phyloP scores from a whole-genome alignment of 1,140 invertebrate species.

The Drosophila littoralis region DNA sequence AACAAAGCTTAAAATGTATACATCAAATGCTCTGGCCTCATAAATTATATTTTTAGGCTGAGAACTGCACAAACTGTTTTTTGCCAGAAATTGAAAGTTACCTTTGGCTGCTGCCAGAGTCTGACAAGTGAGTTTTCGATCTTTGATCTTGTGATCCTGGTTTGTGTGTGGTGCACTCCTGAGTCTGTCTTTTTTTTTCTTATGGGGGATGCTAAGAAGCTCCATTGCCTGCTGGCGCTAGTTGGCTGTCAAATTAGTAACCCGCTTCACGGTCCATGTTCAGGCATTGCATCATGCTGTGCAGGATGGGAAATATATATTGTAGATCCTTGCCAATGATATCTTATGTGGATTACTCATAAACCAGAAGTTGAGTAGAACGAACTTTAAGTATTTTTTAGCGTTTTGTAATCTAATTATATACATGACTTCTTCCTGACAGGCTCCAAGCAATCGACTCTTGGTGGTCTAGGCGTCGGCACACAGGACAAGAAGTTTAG shows the following conservation, averaged over 20 bases:
- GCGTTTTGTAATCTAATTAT: too few species aligned
- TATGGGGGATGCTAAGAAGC: background rate
- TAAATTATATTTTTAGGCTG: conserved; percentile 70
- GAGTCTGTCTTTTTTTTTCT: conserved; percentile 7
- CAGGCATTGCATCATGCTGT: conserved; percentile 32
- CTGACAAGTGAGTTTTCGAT: conserved; percentile 64
- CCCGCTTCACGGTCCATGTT: conserved; percentile 66
- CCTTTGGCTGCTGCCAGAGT: conserved; percentile 18
- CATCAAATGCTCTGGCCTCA: conserved; percentile 72
- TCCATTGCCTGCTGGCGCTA: conserved; percentile 60
- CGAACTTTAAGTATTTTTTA: too few species aligned
- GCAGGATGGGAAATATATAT: conserved; percentile 3
- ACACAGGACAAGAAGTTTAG: too few species aligned
- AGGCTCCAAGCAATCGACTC: too few species aligned
- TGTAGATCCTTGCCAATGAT: background rate
- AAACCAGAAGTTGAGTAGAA: background rate
- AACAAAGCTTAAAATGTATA: conserved; percentile 76
- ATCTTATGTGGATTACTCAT: background rate
- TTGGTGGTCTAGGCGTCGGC: too few species aligned
- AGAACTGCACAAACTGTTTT: background rate
- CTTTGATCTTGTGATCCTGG: conserved; percentile 14
- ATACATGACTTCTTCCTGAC: too few species aligned
- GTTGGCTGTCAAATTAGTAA: conserved; percentile 75
- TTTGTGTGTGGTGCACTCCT: conserved; percentile 27
- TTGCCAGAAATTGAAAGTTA: conserved; percentile 66